Evolutionary conservation across 2,113 vertebrate species (phyloP).

Genomic region (Onychostruthus taczanowskii): DNA sequence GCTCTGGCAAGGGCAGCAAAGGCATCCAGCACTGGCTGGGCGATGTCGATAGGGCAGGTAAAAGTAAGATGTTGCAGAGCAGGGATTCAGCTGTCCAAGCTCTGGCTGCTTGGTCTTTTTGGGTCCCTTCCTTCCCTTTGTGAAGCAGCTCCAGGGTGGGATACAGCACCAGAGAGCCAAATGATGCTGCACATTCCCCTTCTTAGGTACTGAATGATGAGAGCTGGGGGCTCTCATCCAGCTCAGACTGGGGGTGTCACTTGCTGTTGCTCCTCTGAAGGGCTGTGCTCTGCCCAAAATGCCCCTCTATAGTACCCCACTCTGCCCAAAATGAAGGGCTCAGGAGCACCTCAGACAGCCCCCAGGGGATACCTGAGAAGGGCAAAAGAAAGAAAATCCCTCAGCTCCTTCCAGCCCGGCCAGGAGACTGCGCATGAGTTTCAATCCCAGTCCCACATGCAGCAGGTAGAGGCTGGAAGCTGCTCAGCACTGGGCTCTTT

Average conservation of each 20-base stretch:
- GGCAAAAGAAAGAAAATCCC: not conserved
- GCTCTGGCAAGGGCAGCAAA: not conserved
- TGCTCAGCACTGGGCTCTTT: not conserved
- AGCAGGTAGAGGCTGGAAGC: not conserved
- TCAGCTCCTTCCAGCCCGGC: not conserved
- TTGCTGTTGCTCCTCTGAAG: not conserved
- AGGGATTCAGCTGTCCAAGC: not conserved
- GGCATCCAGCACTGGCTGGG: not conserved
- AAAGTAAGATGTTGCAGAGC: not conserved
- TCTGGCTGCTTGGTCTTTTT: not conserved
- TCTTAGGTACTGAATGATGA: too few species aligned
- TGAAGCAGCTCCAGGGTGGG: fast-evolving
- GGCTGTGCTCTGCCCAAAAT: not conserved
- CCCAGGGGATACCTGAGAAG: fast-evolving
- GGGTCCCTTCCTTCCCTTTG: not conserved
- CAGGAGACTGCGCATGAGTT: not conserved
- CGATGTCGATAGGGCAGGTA: not conserved
- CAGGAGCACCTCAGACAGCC: not conserved
- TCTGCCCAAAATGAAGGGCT: not conserved
- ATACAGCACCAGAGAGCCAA: fast-evolving
- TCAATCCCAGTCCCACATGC: not conserved
- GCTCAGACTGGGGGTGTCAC: not conserved
- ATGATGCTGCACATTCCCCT: not conserved
- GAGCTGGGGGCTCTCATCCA: not conserved
- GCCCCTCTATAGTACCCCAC: not conserved